phyloP scores from a whole-genome alignment of 1,140 invertebrate species.

The Gonioctena quinquepunctata region DNA sequence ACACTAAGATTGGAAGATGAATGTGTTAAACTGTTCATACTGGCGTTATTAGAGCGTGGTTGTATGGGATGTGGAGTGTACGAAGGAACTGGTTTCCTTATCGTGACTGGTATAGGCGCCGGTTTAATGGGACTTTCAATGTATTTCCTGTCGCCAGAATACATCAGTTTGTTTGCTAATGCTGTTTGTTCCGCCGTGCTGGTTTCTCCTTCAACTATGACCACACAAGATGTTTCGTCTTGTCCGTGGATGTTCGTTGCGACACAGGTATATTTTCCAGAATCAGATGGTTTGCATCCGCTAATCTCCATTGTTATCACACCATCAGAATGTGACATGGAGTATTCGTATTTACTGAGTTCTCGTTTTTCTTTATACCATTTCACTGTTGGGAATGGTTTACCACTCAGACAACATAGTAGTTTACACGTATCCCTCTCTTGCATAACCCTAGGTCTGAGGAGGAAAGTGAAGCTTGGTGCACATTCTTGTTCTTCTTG shows the following conservation, averaged over 20 bases:
- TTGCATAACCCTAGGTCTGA: slow-evolving; percentile 97
- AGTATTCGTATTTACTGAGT: slow-evolving; percentile 86
- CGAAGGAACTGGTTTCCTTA: slow-evolving; percentile 58
- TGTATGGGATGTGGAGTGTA: slow-evolving; percentile 42
- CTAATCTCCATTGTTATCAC: slow-evolving; percentile 96
- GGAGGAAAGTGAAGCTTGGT: slow-evolving; percentile 94
- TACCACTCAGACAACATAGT: slow-evolving; percentile 93
- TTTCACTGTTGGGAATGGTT: slow-evolving; percentile 88
- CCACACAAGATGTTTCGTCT: slow-evolving; percentile 92
- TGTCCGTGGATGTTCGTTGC: slow-evolving; percentile 91
- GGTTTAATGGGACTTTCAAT: slow-evolving; percentile 81
- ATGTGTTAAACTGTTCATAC: slow-evolving; percentile 46
- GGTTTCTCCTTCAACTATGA: slow-evolving; percentile 93
- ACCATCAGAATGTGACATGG: slow-evolving; percentile 87
- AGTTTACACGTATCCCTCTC: slow-evolving; percentile 92
- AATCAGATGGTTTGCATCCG: slow-evolving; percentile 91
- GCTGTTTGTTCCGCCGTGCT: slow-evolving; percentile 78
- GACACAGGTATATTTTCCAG: slow-evolving; percentile 92
- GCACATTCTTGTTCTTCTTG: slow-evolving; percentile 86
- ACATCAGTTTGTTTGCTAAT: slow-evolving; percentile 82
- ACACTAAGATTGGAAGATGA: slow-evolving; percentile 49
- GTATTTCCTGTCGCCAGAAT: slow-evolving; percentile 83
- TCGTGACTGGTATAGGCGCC: slow-evolving; percentile 71
- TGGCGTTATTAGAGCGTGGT: slow-evolving; percentile 31
- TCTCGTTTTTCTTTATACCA: slow-evolving; percentile 94